Evolutionary conservation across 92 coral and sea anemone genomes (phyloP).

Genomic region (Porites evermanni): DNA sequence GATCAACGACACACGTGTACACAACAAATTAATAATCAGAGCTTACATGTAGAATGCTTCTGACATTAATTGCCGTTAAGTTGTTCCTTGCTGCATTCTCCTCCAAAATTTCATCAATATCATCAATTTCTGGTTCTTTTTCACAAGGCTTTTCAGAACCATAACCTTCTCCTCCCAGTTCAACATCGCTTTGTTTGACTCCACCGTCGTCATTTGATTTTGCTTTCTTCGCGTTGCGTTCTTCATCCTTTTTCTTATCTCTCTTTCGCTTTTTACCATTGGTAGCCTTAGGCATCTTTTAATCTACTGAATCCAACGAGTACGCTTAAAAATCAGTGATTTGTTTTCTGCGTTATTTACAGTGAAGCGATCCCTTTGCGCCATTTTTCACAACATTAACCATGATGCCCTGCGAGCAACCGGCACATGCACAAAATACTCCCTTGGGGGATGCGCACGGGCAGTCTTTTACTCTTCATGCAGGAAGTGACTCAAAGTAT

Average conservation of each 20-base stretch:
- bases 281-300: slow-evolving; percentile 85
- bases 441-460: not conserved
- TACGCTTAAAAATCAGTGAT: not conserved
- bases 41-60: slow-evolving; percentile 91
- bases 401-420: slow-evolving; percentile 62
- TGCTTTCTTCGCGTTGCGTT: slow-evolving; percentile 10
- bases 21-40: not conserved
- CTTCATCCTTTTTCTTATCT: slow-evolving; percentile 52
- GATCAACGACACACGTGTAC: not conserved
- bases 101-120: slow-evolving; percentile 84
- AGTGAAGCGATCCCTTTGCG: slow-evolving; percentile 38
- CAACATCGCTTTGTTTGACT: not conserved
- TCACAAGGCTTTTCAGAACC: slow-evolving; percentile 8
- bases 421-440: not conserved
- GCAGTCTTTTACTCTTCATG: not conserved
- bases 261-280: slow-evolving; percentile 78
- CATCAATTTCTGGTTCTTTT: slow-evolving; percentile 50
- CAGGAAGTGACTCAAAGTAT: not conserved
- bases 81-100: slow-evolving; percentile 89
- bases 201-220: slow-evolving; percentile 25
- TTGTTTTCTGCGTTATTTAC: not conserved
- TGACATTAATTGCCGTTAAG: slow-evolving; percentile 86
- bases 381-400: slow-evolving; percentile 86
- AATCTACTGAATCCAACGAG: not conserved
- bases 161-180: too few relatives aligned